These are phyloP conservation scores for Cirrhinus mrigala DNA, from an alignment of 2,797 vertebrate species.

Conservation along the genomic window DNA sequence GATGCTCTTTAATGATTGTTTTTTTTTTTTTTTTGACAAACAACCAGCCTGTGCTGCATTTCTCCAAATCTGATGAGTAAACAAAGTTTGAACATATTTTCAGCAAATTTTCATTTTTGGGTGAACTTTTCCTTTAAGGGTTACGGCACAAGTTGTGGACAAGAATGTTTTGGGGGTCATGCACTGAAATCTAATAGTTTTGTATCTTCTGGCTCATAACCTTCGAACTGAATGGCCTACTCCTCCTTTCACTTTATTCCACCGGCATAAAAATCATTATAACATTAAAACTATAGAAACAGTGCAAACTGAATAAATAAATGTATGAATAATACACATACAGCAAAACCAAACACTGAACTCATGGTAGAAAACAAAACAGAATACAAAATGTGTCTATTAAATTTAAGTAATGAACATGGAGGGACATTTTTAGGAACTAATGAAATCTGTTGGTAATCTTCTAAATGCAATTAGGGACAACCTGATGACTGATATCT, in stretches of 20 bases:
- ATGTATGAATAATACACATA: background rate
- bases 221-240: background rate
- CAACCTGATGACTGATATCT: conserved; percentile 91
- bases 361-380: background rate
- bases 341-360: background rate
- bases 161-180: background rate
- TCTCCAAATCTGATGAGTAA: too few relatives aligned
- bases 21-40: too few relatives aligned
- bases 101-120: too few relatives aligned
- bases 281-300: too few relatives aligned
- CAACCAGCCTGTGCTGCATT: too few relatives aligned
- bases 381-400: background rate
- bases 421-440: background rate
- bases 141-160: background rate
- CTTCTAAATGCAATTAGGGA: conserved; percentile 74
- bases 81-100: too few relatives aligned
- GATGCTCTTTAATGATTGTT: too few relatives aligned
- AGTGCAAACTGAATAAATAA: background rate
- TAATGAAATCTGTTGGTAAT: background rate
- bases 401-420: background rate
- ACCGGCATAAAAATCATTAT: too few relatives aligned
- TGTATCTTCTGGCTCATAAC: background rate
- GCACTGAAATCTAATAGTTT: background rate
- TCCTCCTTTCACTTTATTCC: too few relatives aligned
- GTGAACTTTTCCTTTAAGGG: too few relatives aligned